Evolutionary conservation across 2,797 vertebrate genomes (phyloP), one percentile per base, ranked within the genome.

Genomic region (Limosa lapponica): DNA sequence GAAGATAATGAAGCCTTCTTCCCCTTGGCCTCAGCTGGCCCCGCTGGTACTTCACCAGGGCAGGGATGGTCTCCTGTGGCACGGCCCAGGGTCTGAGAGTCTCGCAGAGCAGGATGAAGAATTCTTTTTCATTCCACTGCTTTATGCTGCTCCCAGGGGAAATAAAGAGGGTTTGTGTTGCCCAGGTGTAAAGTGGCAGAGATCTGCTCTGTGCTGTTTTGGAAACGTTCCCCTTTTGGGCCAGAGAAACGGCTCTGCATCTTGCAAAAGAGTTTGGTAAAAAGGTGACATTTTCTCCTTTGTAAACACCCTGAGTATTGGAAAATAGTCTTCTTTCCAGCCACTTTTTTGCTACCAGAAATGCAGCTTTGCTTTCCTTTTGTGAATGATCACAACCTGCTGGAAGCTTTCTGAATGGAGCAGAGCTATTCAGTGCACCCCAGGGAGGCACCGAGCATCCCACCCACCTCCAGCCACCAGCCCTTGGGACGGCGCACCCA

Each of bases 21-120:
- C 61, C 37, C 66, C n/a, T 57, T 36, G 65, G 59, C 49, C 48
- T 80, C 57, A 67, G 32, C 28, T 3, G 3, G 32, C 6, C 43
- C 44, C 0, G 0, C 12, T 80, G n/a, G 25, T n/a, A 54, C 7
- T 30, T 75, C 28, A 22, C 22, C 5, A 1, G 13, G 51, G 25
- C 8, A 89, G 17, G 4, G 39, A 67, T n/a, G 34, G 13, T 67
- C 28, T 82, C 23, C 23, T 30, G 5, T 27, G 37, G 57, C 51
- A 48, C 1, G 11, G 34, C 10, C 55, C 32, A 13, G 41, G 10
- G 22, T 18, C 55, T 89, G 74, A 49, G 7, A 75, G 48, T 10
- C 84, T 88, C 48, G 27, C 4, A 18, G 36, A 48, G 39, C n/a
- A 81, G 13, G 19, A 44, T 25, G 18, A 78, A 73, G 20, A 43